phyloP scores from a whole-genome alignment of 2,888 invertebrate species.

The Deladenus siricidicola region DNA sequence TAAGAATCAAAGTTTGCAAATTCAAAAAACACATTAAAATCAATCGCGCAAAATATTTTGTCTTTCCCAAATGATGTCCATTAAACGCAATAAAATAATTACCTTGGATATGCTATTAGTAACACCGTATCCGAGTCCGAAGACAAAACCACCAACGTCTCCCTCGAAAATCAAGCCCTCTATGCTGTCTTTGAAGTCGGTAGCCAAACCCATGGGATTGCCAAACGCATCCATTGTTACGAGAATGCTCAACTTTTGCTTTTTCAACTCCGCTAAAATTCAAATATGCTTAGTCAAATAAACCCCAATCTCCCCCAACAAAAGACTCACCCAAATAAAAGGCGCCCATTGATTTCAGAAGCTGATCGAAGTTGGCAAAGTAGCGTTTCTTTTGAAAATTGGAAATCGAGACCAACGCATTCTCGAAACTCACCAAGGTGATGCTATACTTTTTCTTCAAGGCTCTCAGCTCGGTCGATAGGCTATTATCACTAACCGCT shows the following conservation, averaged over 20 bases:
- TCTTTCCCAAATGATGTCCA: too few relatives aligned
- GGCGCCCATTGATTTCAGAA: constrained; percentile 70
- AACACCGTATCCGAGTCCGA: constrained; percentile 91
- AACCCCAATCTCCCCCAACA: too few relatives aligned
- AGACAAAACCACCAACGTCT: constrained; percentile 79
- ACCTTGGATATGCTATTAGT: constrained; percentile 96
- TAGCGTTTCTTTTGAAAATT: constrained; percentile 75
- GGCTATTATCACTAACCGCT: constrained; percentile 67
- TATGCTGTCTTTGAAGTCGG: constrained; percentile 83
- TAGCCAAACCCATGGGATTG: constrained; percentile 87
- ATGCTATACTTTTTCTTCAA: constrained; percentile 78
- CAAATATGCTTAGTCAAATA: too few relatives aligned
- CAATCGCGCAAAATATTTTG: too few relatives aligned
- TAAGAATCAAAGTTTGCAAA: background rate
- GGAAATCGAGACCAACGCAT: constrained; percentile 81
- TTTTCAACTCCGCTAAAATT: constrained; percentile 68
- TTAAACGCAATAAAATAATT: too few relatives aligned
- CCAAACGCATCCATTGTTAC: constrained; percentile 95
- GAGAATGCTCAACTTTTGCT: constrained; percentile 88
- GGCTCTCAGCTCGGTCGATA: constrained; percentile 66
- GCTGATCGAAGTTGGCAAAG: constrained; percentile 80
- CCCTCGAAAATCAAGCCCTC: constrained; percentile 83
- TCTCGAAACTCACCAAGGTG: constrained; percentile 87
- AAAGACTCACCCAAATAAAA: constrained; percentile 65
- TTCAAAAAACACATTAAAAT: background rate